phyloP scores from a whole-genome alignment of 2,113 vertebrate genomes.

The Toxotes chatareus region DNA sequence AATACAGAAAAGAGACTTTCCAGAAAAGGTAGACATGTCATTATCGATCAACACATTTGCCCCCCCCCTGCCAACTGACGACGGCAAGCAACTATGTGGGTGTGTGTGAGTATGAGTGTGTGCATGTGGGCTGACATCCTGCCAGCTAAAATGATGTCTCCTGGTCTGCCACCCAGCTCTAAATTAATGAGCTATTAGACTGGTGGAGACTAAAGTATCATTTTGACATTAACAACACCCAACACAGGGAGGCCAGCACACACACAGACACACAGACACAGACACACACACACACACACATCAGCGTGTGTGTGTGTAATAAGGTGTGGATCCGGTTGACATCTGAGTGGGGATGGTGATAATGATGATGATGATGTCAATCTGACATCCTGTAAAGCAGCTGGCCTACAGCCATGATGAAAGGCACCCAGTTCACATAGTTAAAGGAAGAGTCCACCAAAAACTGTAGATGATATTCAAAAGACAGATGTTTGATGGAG shows the following conservation, averaged over 20 bases:
- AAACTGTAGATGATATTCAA: background rate
- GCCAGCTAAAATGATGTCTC: slow-evolving; percentile 34
- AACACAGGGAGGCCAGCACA: background rate
- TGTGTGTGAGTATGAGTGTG: background rate
- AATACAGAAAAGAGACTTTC: background rate
- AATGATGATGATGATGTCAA: slow-evolving; percentile 44
- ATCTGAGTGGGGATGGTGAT: slow-evolving; percentile 25
- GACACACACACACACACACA: background rate
- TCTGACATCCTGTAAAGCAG: slow-evolving; percentile 35
- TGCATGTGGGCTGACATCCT: slow-evolving; percentile 52
- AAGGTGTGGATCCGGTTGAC: slow-evolving; percentile 67
- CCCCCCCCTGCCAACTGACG: background rate
- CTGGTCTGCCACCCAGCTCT: slow-evolving; percentile 16
- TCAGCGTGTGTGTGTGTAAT: slow-evolving; percentile 28
- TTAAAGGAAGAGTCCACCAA: background rate
- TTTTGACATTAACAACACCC: slow-evolving; percentile 40
- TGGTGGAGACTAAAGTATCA: slow-evolving; percentile 1
- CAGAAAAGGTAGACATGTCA: slow-evolving; percentile 3
- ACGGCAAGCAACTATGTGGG: background rate
- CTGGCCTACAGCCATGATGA: background rate
- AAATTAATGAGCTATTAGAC: slow-evolving; percentile 62
- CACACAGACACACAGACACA: background rate
- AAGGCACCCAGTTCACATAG: background rate
- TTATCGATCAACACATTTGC: slow-evolving; percentile 9
- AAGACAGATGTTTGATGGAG: too few relatives aligned